Conservation (phyloP, 1,140 invertebrate species). For the Diachasmimorpha longicaudata region DNA sequence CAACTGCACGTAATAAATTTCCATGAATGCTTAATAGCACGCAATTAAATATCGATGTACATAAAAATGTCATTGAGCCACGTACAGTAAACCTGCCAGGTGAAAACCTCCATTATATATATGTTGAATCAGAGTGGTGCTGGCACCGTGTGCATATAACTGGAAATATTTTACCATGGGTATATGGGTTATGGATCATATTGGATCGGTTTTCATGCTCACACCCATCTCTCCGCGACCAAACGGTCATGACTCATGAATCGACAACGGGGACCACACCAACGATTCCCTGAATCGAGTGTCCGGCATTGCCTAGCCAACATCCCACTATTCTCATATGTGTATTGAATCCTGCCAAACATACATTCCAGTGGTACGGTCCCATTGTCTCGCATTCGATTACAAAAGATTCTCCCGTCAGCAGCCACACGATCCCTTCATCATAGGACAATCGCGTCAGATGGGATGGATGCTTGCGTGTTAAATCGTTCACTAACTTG, state of each 20-base stretch:
- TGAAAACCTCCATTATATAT: neutral
- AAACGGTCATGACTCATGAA: slow-evolving; percentile 26
- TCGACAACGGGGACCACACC: neutral
- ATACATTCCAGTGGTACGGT: neutral
- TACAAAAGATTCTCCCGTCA: slow-evolving; percentile 15
- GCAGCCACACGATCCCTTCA: neutral
- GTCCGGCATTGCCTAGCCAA: neutral
- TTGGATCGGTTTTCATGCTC: neutral
- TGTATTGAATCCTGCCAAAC: neutral
- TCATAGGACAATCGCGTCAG: slow-evolving; percentile 16
- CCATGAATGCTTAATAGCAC: neutral
- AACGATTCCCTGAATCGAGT: neutral
- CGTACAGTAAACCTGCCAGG: neutral
- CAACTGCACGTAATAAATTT: neutral
- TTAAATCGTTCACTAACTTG: neutral
- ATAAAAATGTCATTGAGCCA: neutral
- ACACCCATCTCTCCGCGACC: neutral
- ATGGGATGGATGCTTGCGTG: neutral
- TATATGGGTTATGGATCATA: slow-evolving; percentile 15
- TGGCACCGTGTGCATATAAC: slow-evolving; percentile 1
- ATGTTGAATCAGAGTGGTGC: neutral
- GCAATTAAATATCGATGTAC: neutral
- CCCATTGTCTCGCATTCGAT: neutral
- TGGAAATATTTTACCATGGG: neutral
- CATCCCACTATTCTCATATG: neutral